These are phyloP conservation scores for Tupaia chinensis DNA, from an alignment of 2,113 vertebrate species.

Conservation along the genomic window DNA sequence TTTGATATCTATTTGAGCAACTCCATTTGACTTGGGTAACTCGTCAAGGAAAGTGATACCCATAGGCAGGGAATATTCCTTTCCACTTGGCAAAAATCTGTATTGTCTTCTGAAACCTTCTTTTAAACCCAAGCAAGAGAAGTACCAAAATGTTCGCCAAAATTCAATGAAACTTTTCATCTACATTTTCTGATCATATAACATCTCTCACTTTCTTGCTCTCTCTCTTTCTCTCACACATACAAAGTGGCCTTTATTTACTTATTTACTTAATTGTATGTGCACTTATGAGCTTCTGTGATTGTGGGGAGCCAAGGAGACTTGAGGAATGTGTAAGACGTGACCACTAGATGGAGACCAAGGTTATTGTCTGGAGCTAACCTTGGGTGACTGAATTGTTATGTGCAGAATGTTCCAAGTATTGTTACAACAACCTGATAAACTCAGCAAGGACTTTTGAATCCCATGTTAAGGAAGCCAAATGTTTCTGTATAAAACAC, in stretches of 20 bases:
- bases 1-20: constrained; percentile 5
- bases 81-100: neutral
- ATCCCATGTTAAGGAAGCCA: too few relatives aligned
- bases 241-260: constrained; percentile 3
- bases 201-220: neutral
- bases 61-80: neutral
- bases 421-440: too few relatives aligned
- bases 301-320: neutral
- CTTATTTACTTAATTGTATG: neutral
- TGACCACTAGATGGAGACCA: too few relatives aligned
- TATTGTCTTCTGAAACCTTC: neutral
- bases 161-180: neutral
- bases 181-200: neutral
- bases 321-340: too few relatives aligned
- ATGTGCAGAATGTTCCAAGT: too few relatives aligned
- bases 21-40: neutral
- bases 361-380: too few relatives aligned
- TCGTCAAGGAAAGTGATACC: neutral
- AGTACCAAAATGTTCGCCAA: neutral
- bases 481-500: too few relatives aligned
- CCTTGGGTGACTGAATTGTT: too few relatives aligned
- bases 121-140: neutral
- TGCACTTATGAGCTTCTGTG: neutral
- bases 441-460: too few relatives aligned
- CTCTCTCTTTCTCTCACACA: too few relatives aligned